Evolutionary conservation across 1,140 invertebrate species (phyloP).

Genomic region (Drosophila repleta): DNA sequence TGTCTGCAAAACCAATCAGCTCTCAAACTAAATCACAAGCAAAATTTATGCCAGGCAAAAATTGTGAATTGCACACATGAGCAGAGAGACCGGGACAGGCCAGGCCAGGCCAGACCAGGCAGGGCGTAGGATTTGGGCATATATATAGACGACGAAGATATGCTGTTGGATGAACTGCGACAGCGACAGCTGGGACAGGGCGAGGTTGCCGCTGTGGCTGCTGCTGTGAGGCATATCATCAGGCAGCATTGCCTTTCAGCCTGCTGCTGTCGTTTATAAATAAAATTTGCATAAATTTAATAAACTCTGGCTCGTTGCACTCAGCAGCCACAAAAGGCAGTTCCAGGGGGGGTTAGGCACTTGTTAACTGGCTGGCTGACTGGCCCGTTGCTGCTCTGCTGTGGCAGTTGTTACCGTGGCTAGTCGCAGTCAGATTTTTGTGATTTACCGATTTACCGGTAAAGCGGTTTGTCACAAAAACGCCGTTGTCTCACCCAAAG

Average conservation of each 20-base stretch:
- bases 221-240: slow-evolving; percentile 13
- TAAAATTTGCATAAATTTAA: slow-evolving; percentile 83
- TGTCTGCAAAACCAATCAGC: slow-evolving; percentile 69
- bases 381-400: slow-evolving; percentile 31
- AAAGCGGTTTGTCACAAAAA: slow-evolving; percentile 76
- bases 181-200: slow-evolving; percentile 20
- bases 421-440: slow-evolving; percentile 67
- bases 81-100: too few relatives aligned
- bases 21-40: slow-evolving; percentile 74
- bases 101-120: slow-evolving; percentile 11
- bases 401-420: slow-evolving; percentile 29
- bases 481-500: slow-evolving; percentile 78
- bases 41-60: slow-evolving; percentile 27
- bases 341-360: slow-evolving; percentile 26
- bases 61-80: slow-evolving; percentile 47
- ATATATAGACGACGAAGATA: neutral
- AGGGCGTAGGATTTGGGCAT: slow-evolving; percentile 63
- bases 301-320: slow-evolving; percentile 68
- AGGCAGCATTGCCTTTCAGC: slow-evolving; percentile 3
- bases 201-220: slow-evolving; percentile 1
- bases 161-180: slow-evolving; percentile 46
- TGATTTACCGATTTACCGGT: slow-evolving; percentile 82
- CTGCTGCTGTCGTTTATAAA: slow-evolving; percentile 71
- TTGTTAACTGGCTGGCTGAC: slow-evolving; percentile 61
- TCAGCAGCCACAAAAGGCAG: slow-evolving; percentile 59